Evolutionary conservation across 2,797 vertebrate species (phyloP).

Genomic region (Labeo calbasu): DNA sequence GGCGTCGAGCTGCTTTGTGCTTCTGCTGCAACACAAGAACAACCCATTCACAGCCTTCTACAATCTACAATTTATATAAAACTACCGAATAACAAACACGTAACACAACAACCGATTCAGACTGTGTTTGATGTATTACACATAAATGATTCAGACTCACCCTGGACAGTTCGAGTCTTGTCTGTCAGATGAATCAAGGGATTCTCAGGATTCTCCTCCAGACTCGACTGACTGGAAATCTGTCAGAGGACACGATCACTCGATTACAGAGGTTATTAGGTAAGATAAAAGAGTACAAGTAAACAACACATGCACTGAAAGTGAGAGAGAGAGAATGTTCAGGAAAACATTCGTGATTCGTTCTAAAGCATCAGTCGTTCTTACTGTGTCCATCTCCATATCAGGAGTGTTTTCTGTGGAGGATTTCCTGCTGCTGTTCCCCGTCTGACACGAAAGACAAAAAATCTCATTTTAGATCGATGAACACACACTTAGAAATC

Average conservation of each 20-base stretch:
- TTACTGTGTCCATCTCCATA: slow-evolving; percentile 64
- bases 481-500: accelerated
- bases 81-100: neutral
- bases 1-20: slow-evolving; percentile 29
- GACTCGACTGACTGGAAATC: slow-evolving; percentile 72
- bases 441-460: slow-evolving; percentile 63
- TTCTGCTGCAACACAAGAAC: slow-evolving; percentile 49
- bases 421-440: slow-evolving; percentile 63
- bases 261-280: neutral
- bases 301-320: neutral
- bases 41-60: neutral
- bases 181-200: neutral
- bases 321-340: neutral
- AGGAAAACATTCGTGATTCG: neutral
- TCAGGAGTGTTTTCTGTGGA: slow-evolving; percentile 62
- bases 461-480: neutral
- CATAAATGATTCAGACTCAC: slow-evolving; percentile 8
- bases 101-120: too few species aligned
- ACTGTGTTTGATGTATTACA: neutral
- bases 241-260: slow-evolving; percentile 57
- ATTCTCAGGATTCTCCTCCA: slow-evolving; percentile 64
- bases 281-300: neutral
- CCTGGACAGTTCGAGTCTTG: neutral
- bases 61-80: neutral
- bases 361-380: slow-evolving; percentile 1